Base-by-base conservation (phyloP, 2,113 vertebrate species). In the Lepus europaeus region DNA sequence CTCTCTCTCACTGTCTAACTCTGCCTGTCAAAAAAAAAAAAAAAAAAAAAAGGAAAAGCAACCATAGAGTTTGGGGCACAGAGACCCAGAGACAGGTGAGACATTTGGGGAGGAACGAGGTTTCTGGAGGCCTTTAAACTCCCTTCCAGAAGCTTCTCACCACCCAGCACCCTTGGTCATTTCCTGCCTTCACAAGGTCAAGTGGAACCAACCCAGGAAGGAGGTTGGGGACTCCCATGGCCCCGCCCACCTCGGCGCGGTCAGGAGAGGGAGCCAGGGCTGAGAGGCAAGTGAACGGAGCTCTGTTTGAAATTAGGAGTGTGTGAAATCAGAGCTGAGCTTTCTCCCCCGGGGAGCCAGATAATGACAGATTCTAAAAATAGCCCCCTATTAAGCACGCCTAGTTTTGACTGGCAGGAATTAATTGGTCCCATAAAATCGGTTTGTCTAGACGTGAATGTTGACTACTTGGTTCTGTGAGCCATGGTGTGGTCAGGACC, bases 361-460 rank as follows among this genome's bases (percentile, higher is more conserved):
- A 95, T 97, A 96, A 96, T 86, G 69, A 87, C 94, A 94, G 89
- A 51, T 53, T 94, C 97, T 95, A 97, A 97, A 97, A 93, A 97
- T 92, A 96, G 88, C 91, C 80, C 17, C 90, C 92, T 93, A 93
- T 96, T 96, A 96, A 91, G 73, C 59, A 31, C 70, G 81, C 78
- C 78, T 83, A 77, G 70, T 94, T 94, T 56, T 84, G 95, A 96
- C 92, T 73, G 59, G 91, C 94, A 97, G 96, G 74, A 97, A 91
- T 96, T 95, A 95, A 95, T 89, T 94, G 94, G 95, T 77, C 79
- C 84, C 69, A 95, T 97, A 97, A 97, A 97, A 90, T 89, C 74
- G 93, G 91, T 95, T 96, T 97, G 97, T 97, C 97, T 97, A 97
- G 97, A 97, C 4, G 17, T 93, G 92, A 86, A 77, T 96, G 94